Evolutionary conservation across 2,888 invertebrate genomes (phyloP), one percentile per base, ranked within the genome.

Genomic region (Halictus quadricinctus): DNA sequence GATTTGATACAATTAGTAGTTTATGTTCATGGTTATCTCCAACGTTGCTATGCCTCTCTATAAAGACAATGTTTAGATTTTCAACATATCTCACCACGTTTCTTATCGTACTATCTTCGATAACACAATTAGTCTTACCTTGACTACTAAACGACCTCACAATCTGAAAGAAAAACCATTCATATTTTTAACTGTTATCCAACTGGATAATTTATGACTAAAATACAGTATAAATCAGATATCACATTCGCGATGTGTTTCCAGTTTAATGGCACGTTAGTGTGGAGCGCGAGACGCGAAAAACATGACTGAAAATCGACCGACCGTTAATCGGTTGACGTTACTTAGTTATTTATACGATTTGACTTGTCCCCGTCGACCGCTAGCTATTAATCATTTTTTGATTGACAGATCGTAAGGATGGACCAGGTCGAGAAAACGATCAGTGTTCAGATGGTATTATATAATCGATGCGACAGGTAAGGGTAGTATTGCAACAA

Each of bases 81-180:
- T 82, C 60, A 43, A 74, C 69, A 86, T 81, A 88, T 87, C 81
- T 88, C 81, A 87, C 79, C 76, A 80, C 41, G 74, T 36, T 73
- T 21, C 66, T 80, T 81, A 86, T 36, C 36, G 64, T 58, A n/a
- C 36, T 70, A 73, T 76, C 72, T 79, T 69, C 64, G 15, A 81
- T 60, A 83, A 58, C 74, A 74, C 29, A 64, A 80, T 74, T 76
- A 72, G 85, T 58, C 89, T 88, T 90, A 91, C 91, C 91, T 91
- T 91, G 89, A 84, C 77, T 89, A 76, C 84, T 85, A 64, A 91
- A 89, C 50, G 93, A 92, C 88, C 93, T 93, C 80, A 91, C 91
- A 76, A 93, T 89, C 94, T 94, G 87, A 58, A 58, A 50, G 36
- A 88, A 90, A 79, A 77, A 76, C 48, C 18, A 72, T 54, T 60